Evolutionary conservation across 2,113 vertebrate genomes (phyloP).

Genomic region (Zingel zingel): DNA sequence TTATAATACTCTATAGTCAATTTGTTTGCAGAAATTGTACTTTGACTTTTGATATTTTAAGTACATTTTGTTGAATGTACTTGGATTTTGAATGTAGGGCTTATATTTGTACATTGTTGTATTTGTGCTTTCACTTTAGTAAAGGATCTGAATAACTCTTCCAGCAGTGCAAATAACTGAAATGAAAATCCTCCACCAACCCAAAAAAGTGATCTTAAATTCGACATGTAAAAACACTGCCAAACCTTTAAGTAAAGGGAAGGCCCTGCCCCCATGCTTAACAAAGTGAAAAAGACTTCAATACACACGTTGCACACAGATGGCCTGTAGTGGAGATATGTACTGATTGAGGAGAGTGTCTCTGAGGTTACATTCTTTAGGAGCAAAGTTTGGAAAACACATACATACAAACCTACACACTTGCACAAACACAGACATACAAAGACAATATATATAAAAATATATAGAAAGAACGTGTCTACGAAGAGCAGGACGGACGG

Average conservation of each 20-base stretch:
- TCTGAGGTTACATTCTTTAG: slow-evolving; percentile 36
- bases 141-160: background rate
- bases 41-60: background rate
- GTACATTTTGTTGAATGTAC: background rate
- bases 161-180: background rate
- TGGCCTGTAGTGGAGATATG: slow-evolving; percentile 20
- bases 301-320: slow-evolving; percentile 38
- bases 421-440: slow-evolving; percentile 21
- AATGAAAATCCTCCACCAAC: background rate
- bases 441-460: background rate
- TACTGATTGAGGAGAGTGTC: slow-evolving; percentile 14
- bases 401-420: slow-evolving; percentile 26
- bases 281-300: slow-evolving; percentile 16
- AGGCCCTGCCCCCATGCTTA: background rate
- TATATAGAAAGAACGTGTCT: background rate
- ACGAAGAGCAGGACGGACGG: background rate
- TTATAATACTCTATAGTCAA: too few species aligned
- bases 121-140: background rate
- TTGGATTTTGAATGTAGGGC: background rate
- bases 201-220: background rate
- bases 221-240: background rate
- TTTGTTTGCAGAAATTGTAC: background rate
- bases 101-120: background rate
- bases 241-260: background rate
- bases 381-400: slow-evolving; percentile 23